These are phyloP conservation scores for Hippocampus guttulatus DNA, from an alignment of 2,113 vertebrate genomes.

Conservation along the genomic window DNA sequence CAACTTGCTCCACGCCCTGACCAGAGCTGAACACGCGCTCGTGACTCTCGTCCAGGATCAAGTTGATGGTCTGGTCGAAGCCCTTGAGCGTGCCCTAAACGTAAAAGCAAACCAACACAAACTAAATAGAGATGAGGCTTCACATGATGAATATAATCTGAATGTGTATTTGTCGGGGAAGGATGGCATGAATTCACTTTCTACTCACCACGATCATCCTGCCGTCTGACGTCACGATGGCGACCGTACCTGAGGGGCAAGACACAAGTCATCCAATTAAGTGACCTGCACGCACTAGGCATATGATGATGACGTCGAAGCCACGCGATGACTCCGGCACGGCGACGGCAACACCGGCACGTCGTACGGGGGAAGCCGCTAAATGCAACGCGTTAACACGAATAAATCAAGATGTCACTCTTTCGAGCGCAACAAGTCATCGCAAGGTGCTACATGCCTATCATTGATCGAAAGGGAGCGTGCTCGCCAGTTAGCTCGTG, in stretches of 20 bases:
- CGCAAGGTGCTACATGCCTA: neutral
- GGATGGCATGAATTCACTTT: too few relatives aligned
- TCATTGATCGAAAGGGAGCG: conserved; percentile 24
- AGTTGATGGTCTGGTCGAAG: conserved; percentile 98
- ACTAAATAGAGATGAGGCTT: too few relatives aligned
- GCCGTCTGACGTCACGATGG: conserved; percentile 93
- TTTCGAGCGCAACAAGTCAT: neutral
- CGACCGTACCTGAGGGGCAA: conserved; percentile 82
- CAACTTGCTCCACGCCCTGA: conserved; percentile 97
- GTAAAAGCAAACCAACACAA: neutral
- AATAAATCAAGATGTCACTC: neutral
- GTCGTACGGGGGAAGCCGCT: too few relatives aligned
- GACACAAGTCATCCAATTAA: too few relatives aligned
- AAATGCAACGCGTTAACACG: neutral
- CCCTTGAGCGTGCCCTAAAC: conserved; percentile 92
- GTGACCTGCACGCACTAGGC: neutral
- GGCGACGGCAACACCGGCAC: neutral
- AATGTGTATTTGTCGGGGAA: too few relatives aligned
- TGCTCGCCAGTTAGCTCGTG: conserved; percentile 21
- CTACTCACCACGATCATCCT: conserved; percentile 96
- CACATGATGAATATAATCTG: too few relatives aligned
- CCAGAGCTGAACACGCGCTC: conserved; percentile 98
- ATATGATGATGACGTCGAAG: neutral
- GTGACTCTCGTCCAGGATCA: conserved; percentile 98
- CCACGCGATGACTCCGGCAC: neutral